phyloP scores from a whole-genome alignment of 2,797 vertebrate species.

The Brotula barbata region DNA sequence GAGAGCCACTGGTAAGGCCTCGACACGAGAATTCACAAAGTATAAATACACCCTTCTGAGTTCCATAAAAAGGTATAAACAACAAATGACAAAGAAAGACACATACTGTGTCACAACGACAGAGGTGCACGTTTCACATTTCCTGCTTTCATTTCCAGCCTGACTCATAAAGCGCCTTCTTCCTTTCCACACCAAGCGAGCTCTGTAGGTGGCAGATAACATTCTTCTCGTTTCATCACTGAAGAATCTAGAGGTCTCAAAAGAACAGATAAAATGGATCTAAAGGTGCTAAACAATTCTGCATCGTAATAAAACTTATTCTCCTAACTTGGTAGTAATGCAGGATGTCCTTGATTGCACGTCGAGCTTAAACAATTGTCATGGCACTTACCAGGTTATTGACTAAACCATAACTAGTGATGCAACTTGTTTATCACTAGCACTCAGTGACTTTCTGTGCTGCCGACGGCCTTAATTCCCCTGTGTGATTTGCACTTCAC shows the following conservation, averaged over 20 bases:
- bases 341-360: too few species aligned
- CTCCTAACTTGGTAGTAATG: too few species aligned
- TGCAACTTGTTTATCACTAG: slow-evolving; percentile 2
- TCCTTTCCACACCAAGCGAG: slow-evolving; percentile 4
- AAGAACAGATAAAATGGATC: slow-evolving; percentile 59
- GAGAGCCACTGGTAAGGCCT: too few species aligned
- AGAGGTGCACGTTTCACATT: neutral
- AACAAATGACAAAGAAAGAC: neutral
- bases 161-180: neutral
- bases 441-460: slow-evolving; percentile 37
- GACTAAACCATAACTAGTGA: neutral
- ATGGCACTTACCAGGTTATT: too few species aligned
- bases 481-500: slow-evolving; percentile 65
- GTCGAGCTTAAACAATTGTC: too few species aligned
- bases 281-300: too few species aligned
- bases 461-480: slow-evolving; percentile 55
- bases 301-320: too few species aligned
- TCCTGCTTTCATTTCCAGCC: slow-evolving; percentile 16
- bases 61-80: neutral
- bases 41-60: too few species aligned
- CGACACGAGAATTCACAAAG: too few species aligned
- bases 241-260: slow-evolving; percentile 31
- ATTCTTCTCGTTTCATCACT: slow-evolving; percentile 40
- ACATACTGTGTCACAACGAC: neutral
- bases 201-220: slow-evolving; percentile 16